These are phyloP conservation scores for Muscicapa comitata DNA, from an alignment of 2,797 vertebrate species.

Conservation along the genomic window DNA sequence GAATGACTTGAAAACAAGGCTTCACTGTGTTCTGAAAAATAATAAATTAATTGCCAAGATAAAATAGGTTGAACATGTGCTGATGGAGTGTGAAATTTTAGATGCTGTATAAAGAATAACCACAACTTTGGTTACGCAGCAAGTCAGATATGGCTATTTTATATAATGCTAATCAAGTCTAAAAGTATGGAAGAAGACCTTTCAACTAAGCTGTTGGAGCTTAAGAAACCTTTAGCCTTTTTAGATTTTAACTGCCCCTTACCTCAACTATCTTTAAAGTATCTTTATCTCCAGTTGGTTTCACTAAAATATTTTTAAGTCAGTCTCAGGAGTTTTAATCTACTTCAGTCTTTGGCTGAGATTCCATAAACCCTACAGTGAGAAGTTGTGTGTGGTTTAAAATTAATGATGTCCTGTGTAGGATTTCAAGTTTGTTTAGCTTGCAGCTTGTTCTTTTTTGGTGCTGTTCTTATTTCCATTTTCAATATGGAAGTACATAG, in stretches of 20 bases:
- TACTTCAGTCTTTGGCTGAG: not conserved
- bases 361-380: not conserved
- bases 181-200: slow-evolving; percentile 78
- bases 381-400: not conserved
- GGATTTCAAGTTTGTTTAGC: slow-evolving; percentile 16
- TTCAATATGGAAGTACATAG: not conserved
- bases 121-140: slow-evolving; percentile 80
- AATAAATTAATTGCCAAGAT: slow-evolving; percentile 98
- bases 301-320: slow-evolving; percentile 55
- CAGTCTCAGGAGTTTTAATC: not conserved
- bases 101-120: slow-evolving; percentile 80
- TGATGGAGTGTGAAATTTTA: slow-evolving; percentile 98
- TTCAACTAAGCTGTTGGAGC: slow-evolving; percentile 75
- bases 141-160: slow-evolving; percentile 80
- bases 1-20: slow-evolving; percentile 92
- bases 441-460: not conserved
- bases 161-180: slow-evolving; percentile 80
- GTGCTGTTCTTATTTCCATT: slow-evolving; percentile 13
- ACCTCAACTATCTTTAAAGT: slow-evolving; percentile 58
- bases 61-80: slow-evolving; percentile 94
- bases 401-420: not conserved
- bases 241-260: slow-evolving; percentile 66
- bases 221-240: slow-evolving; percentile 73
- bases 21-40: slow-evolving; percentile 84
- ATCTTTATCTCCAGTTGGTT: slow-evolving; percentile 36